These are phyloP conservation scores for Shinisaurus crocodilurus DNA, from an alignment of 2,113 vertebrate species.

Conservation along the genomic window DNA sequence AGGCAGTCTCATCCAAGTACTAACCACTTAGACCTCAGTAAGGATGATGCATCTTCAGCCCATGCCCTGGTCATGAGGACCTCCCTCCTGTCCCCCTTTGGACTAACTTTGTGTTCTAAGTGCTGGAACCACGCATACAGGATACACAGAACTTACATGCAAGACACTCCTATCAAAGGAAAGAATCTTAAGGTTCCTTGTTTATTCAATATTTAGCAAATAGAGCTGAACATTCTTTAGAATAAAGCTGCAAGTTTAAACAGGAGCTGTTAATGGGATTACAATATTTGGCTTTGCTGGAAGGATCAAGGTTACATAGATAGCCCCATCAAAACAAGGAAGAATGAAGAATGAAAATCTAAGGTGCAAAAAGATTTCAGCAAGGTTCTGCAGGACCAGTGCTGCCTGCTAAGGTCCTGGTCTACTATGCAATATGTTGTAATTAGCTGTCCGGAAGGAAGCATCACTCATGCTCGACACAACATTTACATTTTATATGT, in stretches of 20 bases:
- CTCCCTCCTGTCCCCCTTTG: no score
- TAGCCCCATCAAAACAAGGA: background rate
- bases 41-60: no score
- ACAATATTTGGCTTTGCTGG: background rate
- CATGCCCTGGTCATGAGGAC: no score
- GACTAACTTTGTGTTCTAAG: no score
- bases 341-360: background rate
- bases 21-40: no score
- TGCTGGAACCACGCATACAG: no score
- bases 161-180: background rate
- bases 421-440: background rate
- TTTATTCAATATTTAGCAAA: background rate
- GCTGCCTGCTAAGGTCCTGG: no score
- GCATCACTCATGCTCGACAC: no score
- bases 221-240: background rate
- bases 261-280: background rate
- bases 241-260: background rate
- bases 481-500: no score
- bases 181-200: background rate
- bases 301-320: background rate
- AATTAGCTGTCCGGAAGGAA: background rate
- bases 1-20: background rate
- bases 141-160: no score
- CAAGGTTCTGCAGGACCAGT: background rate
- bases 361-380: background rate